Base-by-base conservation (phyloP, 2,113 vertebrate genomes). In the Meles meles region DNA sequence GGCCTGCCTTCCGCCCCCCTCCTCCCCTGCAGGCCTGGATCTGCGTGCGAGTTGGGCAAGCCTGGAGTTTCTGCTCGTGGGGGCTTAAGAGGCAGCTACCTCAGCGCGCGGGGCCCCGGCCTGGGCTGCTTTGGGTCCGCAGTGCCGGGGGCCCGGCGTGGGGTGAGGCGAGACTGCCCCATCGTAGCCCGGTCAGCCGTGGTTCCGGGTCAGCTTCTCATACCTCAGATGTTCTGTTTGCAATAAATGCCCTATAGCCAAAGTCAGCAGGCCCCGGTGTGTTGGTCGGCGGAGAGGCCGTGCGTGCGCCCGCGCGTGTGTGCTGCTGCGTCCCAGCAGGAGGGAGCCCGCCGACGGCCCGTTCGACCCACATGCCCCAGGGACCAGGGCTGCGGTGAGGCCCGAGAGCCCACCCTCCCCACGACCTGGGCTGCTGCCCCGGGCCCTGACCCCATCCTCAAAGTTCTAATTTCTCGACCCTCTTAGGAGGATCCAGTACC, bases 221-320 rank as follows among this genome's bases (percentile, higher is more conserved):
- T 97, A 97, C 98, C 98, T 98, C 97, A 97, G 37, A 96, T 89
- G 85, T 84, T 97, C 95, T 95, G 86, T 98, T 98, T 96, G 98
- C 97, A 98, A 98, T 98, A 98, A 98, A 98, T 93, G 69, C 72
- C 39, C 34, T 79, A 47, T 81, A 98, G 97, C 97, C 93, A 93
- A 94, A 84, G 55, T 31, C 88, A 18, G 2, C 7, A 72, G 90
- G 29, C 71, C 94, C 79, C n/a, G 25, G 34, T 59, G 31, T 77
- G 31, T 95, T 65, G 29, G 1, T 86, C 13, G 5, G 31, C 42
- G 59, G 63, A 52, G 25, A 44, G 55, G 37, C 13, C 71, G n/a
- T 4, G 11, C 14, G 25, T 31, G 37, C 1, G 13, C 1, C 9
- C 6, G 31, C 1, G 1, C 10, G 20, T 4, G 7, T 0, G 7